Conservation (phyloP, 2,888 invertebrate genomes). For the Fabriciana adippe region DNA sequence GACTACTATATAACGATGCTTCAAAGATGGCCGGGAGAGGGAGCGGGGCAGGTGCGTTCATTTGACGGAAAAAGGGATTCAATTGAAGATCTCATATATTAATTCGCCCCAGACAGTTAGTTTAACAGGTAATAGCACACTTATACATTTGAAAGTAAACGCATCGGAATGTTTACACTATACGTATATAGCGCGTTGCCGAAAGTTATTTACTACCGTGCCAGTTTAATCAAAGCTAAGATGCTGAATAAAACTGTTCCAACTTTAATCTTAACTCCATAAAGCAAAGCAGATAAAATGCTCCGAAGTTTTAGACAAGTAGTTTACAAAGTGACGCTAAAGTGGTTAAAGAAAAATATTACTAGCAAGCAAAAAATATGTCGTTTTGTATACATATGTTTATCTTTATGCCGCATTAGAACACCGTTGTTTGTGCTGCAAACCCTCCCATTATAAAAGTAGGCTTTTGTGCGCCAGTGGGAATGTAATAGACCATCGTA, state of each 20-base stretch:
- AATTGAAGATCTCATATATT: constrained; percentile 60
- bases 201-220: constrained; percentile 29
- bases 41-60: constrained; percentile 59
- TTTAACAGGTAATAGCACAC: constrained; percentile 17
- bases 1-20: constrained; percentile 48
- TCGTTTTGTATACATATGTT: constrained; percentile 30
- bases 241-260: constrained; percentile 11
- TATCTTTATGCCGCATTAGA: constrained; percentile 35
- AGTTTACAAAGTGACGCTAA: constrained; percentile 16
- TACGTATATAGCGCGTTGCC: constrained; percentile 12
- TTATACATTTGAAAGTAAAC: constrained; percentile 2
- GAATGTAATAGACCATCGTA: constrained; percentile 31
- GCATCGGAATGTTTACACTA: constrained; percentile 16
- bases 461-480: constrained; percentile 38
- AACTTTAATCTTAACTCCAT: constrained; percentile 19
- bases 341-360: constrained; percentile 17
- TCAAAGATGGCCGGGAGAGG: constrained; percentile 54
- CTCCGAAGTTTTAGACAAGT: constrained; percentile 10
- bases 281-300: constrained; percentile 5
- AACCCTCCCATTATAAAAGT: constrained; percentile 40
- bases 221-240: constrained; percentile 21
- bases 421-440: constrained; percentile 35
- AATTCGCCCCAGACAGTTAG: constrained; percentile 50
- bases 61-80: constrained; percentile 57
- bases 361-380: constrained; percentile 24